Conservation (phyloP, 2,797 vertebrate species). For the Megaceryle alcyon region DNA sequence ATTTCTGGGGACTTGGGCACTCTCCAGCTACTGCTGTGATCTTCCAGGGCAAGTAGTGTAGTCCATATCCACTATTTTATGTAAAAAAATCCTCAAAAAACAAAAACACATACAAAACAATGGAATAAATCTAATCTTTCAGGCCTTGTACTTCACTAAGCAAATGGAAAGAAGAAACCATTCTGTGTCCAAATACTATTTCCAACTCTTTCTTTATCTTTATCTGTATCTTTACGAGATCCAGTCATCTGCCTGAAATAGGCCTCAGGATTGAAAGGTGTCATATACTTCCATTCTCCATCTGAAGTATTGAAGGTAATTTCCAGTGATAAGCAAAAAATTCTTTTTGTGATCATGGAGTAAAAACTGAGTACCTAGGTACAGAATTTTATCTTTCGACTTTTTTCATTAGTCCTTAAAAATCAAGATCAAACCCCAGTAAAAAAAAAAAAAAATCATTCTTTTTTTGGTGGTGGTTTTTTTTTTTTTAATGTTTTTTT, state of each 20-base stretch:
- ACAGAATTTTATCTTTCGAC: not conserved
- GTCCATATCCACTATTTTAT: too few relatives aligned
- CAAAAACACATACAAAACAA: not conserved
- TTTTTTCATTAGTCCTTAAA: not conserved
- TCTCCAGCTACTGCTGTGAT: not conserved
- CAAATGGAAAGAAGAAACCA: not conserved
- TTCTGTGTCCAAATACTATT: not conserved
- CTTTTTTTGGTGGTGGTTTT: not conserved
- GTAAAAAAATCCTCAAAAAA: not conserved
- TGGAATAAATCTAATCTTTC: not conserved
- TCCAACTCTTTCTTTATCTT: not conserved
- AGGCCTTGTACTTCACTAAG: not conserved
- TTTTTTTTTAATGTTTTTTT: not conserved
- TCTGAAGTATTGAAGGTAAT: not conserved
- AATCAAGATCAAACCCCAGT: not conserved
- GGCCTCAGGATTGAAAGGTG: not conserved
- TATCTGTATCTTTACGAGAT: not conserved
- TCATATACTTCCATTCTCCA: not conserved
- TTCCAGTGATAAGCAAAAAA: not conserved
- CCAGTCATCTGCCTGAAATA: not conserved
- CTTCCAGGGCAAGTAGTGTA: not conserved
- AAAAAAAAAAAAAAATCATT: not conserved
- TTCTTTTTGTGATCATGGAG: not conserved
- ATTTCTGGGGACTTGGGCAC: accelerated
- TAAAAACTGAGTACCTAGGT: not conserved